phyloP scores from a whole-genome alignment of 37 sponge, comb jelly and placozoan genomes.

The Oopsacas minuta region DNA sequence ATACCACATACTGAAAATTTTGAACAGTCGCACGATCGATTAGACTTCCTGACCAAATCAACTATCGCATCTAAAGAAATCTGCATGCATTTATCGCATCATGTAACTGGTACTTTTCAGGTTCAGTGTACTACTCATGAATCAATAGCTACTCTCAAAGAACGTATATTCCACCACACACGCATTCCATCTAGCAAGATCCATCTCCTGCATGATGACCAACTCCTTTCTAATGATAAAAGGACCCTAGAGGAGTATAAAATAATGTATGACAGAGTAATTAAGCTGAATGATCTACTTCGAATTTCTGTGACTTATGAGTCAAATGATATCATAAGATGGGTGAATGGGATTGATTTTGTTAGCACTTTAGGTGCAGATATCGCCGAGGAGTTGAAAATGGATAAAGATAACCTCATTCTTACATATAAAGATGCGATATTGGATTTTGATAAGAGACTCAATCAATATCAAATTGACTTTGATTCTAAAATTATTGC shows the following conservation, averaged over 20 bases:
- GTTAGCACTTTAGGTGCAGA: not conserved
- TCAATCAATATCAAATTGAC: not conserved
- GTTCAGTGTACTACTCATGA: not conserved
- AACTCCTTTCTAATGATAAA: not conserved
- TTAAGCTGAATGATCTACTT: not conserved
- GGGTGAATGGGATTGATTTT: not conserved
- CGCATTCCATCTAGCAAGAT: not conserved
- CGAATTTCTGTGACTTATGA: not conserved
- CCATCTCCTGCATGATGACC: not conserved
- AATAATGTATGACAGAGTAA: not conserved
- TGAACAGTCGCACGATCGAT: not conserved
- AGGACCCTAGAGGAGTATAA: not conserved
- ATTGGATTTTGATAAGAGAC: not conserved
- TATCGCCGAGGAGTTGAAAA: not conserved
- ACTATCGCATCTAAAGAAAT: not conserved
- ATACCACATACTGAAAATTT: too few relatives aligned
- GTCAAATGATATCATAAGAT: not conserved
- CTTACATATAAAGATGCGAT: not conserved
- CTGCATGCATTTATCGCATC: not conserved
- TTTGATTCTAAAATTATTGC: too few relatives aligned
- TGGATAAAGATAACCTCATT: not conserved
- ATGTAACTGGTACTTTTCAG: not conserved
- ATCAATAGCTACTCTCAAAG: not conserved
- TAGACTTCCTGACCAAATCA: not conserved
- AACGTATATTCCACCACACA: not conserved